These are phyloP conservation scores for Pemphigus obesinymphae DNA, from an alignment of 1,140 invertebrate species.

Conservation along the genomic window DNA sequence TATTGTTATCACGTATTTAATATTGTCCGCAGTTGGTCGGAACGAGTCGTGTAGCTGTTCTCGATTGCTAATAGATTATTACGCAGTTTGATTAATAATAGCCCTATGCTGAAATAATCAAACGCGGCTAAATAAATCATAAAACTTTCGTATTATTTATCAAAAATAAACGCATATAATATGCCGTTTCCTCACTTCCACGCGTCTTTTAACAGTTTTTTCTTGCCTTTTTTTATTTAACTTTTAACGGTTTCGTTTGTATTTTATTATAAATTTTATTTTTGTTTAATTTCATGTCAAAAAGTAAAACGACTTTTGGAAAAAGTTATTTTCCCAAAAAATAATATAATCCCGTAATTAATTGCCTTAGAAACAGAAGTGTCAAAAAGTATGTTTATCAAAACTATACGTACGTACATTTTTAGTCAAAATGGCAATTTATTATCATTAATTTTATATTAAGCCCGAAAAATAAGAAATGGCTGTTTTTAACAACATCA, in stretches of 20 bases:
- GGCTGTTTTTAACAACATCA: background rate
- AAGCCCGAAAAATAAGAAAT: background rate
- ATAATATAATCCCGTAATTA: slow-evolving; percentile 1
- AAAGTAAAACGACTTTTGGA: background rate
- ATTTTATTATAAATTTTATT: background rate
- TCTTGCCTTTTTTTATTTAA: background rate
- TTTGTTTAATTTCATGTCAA: background rate
- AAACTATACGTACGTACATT: background rate
- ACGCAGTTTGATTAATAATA: background rate
- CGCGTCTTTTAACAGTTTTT: background rate
- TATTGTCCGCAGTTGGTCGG: background rate
- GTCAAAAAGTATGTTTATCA: background rate
- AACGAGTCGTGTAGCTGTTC: background rate
- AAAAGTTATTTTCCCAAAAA: background rate
- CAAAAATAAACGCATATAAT: background rate
- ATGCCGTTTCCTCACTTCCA: background rate
- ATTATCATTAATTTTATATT: background rate
- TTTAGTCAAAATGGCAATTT: background rate
- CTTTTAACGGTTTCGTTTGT: slow-evolving; percentile 3
- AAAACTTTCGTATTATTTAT: slow-evolving; percentile 1
- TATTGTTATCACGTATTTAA: background rate
- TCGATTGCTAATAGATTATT: background rate
- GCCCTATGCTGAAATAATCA: background rate
- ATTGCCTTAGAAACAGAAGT: background rate
- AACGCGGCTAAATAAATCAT: slow-evolving; percentile 7